A percentile compares a stretch with the other conserved stretches of the same genome.
Conservation (phyloP, 2,888 invertebrate genomes). For the Synanthedon tipuliformis region DNA sequence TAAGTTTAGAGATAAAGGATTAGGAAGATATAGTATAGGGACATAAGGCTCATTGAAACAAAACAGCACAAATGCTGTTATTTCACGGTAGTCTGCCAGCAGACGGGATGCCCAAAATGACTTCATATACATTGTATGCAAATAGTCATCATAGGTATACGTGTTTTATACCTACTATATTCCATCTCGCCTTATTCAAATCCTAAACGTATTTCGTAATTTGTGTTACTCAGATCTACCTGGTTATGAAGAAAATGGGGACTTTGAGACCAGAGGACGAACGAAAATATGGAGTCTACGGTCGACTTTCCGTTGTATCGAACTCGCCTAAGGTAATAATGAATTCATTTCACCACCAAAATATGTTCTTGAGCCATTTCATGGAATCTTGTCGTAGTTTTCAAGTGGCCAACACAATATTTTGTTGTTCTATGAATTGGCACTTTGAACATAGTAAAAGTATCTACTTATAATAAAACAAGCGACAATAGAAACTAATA, state of each 20-base stretch:
- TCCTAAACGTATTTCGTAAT: background rate
- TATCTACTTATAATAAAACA: too few relatives aligned
- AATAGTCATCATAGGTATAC: too few relatives aligned
- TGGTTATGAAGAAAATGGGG: conserved; percentile 77
- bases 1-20: too few relatives aligned
- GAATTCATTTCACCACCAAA: background rate
- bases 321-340: conserved; percentile 41
- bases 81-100: too few relatives aligned
- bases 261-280: conserved; percentile 74
- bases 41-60: too few relatives aligned
- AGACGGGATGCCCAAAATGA: too few relatives aligned
- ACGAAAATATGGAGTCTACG: conserved; percentile 74
- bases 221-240: conserved; percentile 59
- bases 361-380: conserved; percentile 39
- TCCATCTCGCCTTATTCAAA: too few relatives aligned
- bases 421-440: conserved; percentile 31
- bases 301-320: conserved; percentile 50
- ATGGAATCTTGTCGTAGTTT: conserved; percentile 12
- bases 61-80: too few relatives aligned
- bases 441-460: conserved; percentile 28
- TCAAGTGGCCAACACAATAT: conserved; percentile 39
- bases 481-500: conserved; percentile 8
- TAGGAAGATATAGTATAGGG: too few relatives aligned
- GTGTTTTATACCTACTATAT: too few relatives aligned
- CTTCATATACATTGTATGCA: too few relatives aligned